Evolutionary conservation across 2,113 vertebrate genomes (phyloP), one percentile per base, ranked within the genome.

Genomic region (Syngnathus floridae): DNA sequence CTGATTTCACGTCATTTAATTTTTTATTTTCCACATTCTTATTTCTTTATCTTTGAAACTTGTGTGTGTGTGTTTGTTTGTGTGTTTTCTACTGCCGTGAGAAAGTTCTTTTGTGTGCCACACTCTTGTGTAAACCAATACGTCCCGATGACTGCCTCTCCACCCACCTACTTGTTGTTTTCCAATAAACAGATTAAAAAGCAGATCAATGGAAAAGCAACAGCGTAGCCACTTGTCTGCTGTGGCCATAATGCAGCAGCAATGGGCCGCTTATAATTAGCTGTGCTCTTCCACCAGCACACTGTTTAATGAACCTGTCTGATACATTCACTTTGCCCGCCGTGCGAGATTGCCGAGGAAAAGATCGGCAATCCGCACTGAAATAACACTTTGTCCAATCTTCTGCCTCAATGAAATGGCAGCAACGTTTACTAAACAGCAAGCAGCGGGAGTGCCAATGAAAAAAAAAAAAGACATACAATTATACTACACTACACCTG

Each of bases 91-190:
- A 17, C 7, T 1, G 26, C 12, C 26, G 22, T 16, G 54, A 26
- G 11, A 54, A 35, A 55, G 54, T 55, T 12, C 13, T 55, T 55
- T 22, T 55, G 22, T 31, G 22, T 26, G 22, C 22, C 26, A 17
- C 16, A 1, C 36, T 41, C 10, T 66, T 65, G 58, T 59, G 55
- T 73, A 55, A 66, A 72, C 35, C 71, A 65, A 75, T 73, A 64
- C 66, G 37, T 72, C 46, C 38, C 48, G 67, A 64, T 65, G 60
- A 48, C 21, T 60, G 64, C 65, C 48, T 59, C 71, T 68, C 79
- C 70, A 72, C 75, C 80, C 77, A 79, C 79, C 65, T 62, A 64
- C 69, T 73, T 59, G 66, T 77, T 77, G 67, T 79, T 82, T 76
- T 78, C 66, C 67, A 72, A 79, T 65, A 67, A 57, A 69, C 71